Conservation (phyloP, 2,113 vertebrate species). For the Vanacampus margaritifer region DNA sequence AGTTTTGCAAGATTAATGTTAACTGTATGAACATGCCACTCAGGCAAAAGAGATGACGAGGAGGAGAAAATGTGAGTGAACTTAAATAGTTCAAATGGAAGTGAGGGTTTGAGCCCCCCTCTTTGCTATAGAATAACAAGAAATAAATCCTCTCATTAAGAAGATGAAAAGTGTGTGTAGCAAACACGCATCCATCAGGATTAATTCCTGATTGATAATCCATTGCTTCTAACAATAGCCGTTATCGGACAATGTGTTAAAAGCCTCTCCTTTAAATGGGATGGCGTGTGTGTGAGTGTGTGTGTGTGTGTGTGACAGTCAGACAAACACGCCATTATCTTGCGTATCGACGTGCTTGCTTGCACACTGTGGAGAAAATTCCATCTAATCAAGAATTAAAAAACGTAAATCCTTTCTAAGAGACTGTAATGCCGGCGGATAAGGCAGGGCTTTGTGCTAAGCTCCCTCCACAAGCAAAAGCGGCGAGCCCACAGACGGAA, state of each 20-base stretch:
- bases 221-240: slow-evolving; percentile 61
- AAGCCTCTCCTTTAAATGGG: slow-evolving; percentile 40
- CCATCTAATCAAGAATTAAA: slow-evolving; percentile 81
- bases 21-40: slow-evolving; percentile 32
- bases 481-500: slow-evolving; percentile 58
- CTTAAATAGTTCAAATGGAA: slow-evolving; percentile 46
- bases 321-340: slow-evolving; percentile 23
- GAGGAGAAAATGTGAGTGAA: slow-evolving; percentile 38
- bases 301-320: slow-evolving; percentile 3
- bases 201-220: slow-evolving; percentile 72
- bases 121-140: background rate
- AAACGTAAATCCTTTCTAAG: slow-evolving; percentile 78
- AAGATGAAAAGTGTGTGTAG: slow-evolving; percentile 13
- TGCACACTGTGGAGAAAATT: slow-evolving; percentile 67
- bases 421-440: slow-evolving; percentile 76
- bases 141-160: slow-evolving; percentile 9
- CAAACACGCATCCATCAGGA: slow-evolving; percentile 53
- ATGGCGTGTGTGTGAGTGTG: background rate
- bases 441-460: slow-evolving; percentile 76
- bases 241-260: slow-evolving; percentile 51
- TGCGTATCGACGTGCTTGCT: slow-evolving; percentile 58
- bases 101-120: slow-evolving; percentile 17
- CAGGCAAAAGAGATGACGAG: slow-evolving; percentile 42
- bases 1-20: background rate
- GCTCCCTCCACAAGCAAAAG: slow-evolving; percentile 62